Base-by-base conservation (phyloP, 2,888 invertebrate species). In the Hirtodrosophila duncani region DNA sequence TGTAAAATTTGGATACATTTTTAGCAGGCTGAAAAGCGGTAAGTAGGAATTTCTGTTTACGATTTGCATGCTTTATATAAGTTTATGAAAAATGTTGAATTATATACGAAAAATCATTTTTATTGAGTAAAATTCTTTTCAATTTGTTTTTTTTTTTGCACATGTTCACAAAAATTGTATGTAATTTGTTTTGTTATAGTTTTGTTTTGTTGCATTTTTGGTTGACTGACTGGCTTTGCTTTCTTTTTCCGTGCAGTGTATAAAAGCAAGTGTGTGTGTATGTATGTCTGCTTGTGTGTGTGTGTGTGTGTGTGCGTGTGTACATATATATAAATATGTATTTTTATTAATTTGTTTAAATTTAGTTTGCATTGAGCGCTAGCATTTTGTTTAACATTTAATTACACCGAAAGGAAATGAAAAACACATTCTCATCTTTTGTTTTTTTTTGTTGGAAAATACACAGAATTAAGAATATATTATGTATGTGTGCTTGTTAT, bases 81-180 rank as follows among this genome's bases (percentile, higher is more conserved):
- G n/a, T n/a, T n/a, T n/a, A n/a, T n/a, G n/a, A n/a, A n/a, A n/a
- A n/a, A n/a, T n/a, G n/a, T n/a, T n/a, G n/a, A n/a, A n/a, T 39
- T 46, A 45, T 74, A 50, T 79, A 79, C 77, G 80, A 71, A 79
- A 71, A 79, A 75, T 75, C 77, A 79, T 71, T 71, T n/a, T n/a
- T 71, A 71, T 79, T 71, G 60, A 79, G 77, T 79, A 79, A 79
- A 75, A 70, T 75, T 66, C 31, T 55, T 71, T 70, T 69, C 67
- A 63, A 55, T 67, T 63, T 60, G 9, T 51, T 69, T 75, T 41
- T 56, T 43, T 30, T 18, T 42, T 43, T 55, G 57, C 46, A 62
- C 44, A 62, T 67, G 44, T 46, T 60, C 59, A 60, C 59, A 60
- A 58, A 60, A 59, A 41, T 46, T 48, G 48, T 67, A 46, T 36